A percentile compares a stretch with the other conserved stretches of the same genome.
These are phyloP conservation scores for Tetragnatha montana DNA, from an alignment of 2,888 invertebrate species.

Conservation along the genomic window DNA sequence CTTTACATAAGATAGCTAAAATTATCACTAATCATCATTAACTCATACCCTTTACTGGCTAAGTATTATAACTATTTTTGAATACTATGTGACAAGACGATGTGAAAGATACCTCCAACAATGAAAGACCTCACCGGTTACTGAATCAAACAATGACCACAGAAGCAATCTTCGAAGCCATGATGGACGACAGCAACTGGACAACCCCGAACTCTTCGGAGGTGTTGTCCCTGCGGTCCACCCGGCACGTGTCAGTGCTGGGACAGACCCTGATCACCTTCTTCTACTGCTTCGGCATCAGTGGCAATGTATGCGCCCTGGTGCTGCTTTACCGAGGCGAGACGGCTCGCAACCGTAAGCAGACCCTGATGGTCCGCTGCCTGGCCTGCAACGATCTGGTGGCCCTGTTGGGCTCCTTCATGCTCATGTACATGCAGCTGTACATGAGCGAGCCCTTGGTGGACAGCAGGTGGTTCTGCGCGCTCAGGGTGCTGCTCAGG, in stretches of 20 bases:
- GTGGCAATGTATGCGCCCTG: slow-evolving; percentile 87
- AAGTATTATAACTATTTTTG: no score
- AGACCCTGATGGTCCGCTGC: slow-evolving; percentile 86
- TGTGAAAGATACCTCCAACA: neutral
- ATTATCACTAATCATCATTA: no score
- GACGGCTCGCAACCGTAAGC: slow-evolving; percentile 84
- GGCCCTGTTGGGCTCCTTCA: slow-evolving; percentile 86
- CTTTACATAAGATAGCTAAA: no score
- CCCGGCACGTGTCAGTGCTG: slow-evolving; percentile 45
- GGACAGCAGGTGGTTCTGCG: slow-evolving; percentile 80
- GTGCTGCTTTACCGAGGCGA: slow-evolving; percentile 84
- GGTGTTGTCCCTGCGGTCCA: slow-evolving; percentile 13
- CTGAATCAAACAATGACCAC: neutral
- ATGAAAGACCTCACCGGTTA: neutral
- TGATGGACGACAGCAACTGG: slow-evolving; percentile 11
- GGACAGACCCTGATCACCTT: slow-evolving; percentile 72
- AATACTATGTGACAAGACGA: no score
- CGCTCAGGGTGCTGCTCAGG: slow-evolving; percentile 84
- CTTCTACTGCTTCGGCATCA: slow-evolving; percentile 73
- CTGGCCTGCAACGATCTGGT: slow-evolving; percentile 87
- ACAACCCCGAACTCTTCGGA: neutral
- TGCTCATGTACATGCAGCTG: slow-evolving; percentile 81
- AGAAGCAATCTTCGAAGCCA: neutral
- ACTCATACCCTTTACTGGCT: no score
- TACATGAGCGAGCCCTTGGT: slow-evolving; percentile 77